Evolutionary conservation across 92 coral and sea anemone species (phyloP), one percentile per base, ranked within the genome.

Genomic region (Virgularia gustaviana): DNA sequence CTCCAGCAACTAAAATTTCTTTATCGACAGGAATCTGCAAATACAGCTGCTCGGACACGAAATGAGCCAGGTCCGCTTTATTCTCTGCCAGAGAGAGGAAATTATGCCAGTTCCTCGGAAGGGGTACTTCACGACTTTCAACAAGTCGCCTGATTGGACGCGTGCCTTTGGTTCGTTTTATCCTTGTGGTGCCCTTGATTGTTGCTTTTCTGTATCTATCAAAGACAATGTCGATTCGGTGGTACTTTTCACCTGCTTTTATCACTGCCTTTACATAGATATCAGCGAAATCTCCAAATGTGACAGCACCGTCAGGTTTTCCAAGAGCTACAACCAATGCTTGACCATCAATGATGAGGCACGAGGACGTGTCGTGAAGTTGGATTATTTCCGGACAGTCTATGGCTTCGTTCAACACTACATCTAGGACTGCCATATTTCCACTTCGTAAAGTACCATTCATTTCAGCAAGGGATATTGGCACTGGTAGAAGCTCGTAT

Each of bases 131-230:
- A 34, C 66, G 32, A 42, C 45, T 39, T 3, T 64, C 71, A 28
- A 64, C 45, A n/a, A 64, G 51, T 45, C 71, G 55, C 66, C 81
- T 73, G 57, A 81, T 77, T 28, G 83, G 87, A 30, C 67, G 56
- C 53, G 83, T 45, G 13, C 71, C 58, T 70, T 52, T 71, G 27
- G 78, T 72, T 13, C 61, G 72, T 60, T 72, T 1, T 36, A 29
- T 59, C 37, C 60, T 63, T 29, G 80, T 75, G 16, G 24, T 55
- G 25, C 56, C 44, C 66, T 27, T 42, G 70, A 61, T 64, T n/a
- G 71, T 36, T n/a, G n/a, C 55, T 47, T 25, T 47, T 47, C 55
- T 47, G 18, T 39, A 64, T 13, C 71, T 9, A 12, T 64, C 71
- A 39, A 64, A 64, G 28, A 64, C 54, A 45, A 64, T 54, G 44